Base-by-base conservation (phyloP, 1,140 invertebrate genomes). In the Zeugodacus cucurbitae region DNA sequence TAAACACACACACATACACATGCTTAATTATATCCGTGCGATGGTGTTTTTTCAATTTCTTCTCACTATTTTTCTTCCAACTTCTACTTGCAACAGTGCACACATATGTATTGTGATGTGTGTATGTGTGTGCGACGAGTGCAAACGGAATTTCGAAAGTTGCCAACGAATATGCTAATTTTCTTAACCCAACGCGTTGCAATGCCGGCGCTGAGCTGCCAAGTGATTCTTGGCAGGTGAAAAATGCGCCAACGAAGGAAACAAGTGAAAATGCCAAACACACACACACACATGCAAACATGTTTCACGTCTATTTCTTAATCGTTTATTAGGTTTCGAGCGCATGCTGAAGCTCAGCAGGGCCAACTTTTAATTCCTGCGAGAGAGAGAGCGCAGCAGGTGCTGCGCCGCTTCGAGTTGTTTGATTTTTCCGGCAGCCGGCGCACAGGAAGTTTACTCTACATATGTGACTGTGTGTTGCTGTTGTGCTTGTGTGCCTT, bases 91-190 rank as follows among this genome's bases (percentile, higher is more conserved):
- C 59, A 62, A 62, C 59, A 62, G 11, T 26, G 58, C 58, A 62
- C n/a, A 26, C 8, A 26, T 22, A 26, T 62, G 58, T 7, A 26
- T n/a, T n/a, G 58, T 62, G n/a, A 20, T 62, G n/a, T 62, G 58
- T 62, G 14, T 54, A 22, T 44, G 29, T 74, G 6, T 74, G n/a
- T 37, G 74, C 6, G n/a, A 26, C n/a, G 74, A 48, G 41, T 48
- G 74, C 41, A 82, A 82, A 82, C 41, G 74, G 37, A 82, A 48
- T 82, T 82, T 54, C 74, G 8, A 82, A 82, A 82, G 41, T 82
- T 82, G 74, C 74, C 41, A 82, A 48, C 74, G 74, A 82, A 82
- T 48, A 82, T 82, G 74, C 74, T 82, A 82, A 82, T 82, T 82
- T 82, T 20, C 74, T 48, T 48, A 82, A 48, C 41, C 44, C 74